phyloP scores from a whole-genome alignment of 2,888 invertebrate species.

The Hemistola chrysoprasaria region DNA sequence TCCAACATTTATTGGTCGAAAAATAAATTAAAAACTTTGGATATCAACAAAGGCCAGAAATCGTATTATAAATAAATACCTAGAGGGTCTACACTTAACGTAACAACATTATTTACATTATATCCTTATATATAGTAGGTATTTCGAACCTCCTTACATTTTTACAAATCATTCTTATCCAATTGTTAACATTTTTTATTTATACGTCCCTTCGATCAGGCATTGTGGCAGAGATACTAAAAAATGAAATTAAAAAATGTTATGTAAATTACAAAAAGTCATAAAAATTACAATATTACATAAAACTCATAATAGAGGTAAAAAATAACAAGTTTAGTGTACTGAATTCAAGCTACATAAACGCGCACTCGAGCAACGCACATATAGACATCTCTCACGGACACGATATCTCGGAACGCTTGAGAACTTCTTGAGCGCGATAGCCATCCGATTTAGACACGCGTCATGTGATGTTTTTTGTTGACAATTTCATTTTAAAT shows the following conservation, averaged over 20 bases:
- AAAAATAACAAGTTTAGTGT: too few relatives aligned
- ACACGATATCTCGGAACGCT: too few relatives aligned
- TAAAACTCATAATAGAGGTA: too few relatives aligned
- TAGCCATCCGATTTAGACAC: too few relatives aligned
- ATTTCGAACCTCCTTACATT: slow-evolving; percentile 41
- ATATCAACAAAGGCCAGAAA: slow-evolving; percentile 80
- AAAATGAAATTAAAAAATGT: not conserved
- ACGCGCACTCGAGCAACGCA: too few relatives aligned
- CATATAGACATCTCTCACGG: too few relatives aligned
- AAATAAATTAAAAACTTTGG: slow-evolving; percentile 83
- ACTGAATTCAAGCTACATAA: too few relatives aligned
- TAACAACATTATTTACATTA: slow-evolving; percentile 76
- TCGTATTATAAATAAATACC: slow-evolving; percentile 80
- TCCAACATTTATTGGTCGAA: slow-evolving; percentile 83
- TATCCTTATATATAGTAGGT: slow-evolving; percentile 37
- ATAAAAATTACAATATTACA: not conserved
- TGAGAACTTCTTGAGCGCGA: too few relatives aligned
- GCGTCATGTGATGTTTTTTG: too few relatives aligned
- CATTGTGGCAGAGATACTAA: slow-evolving; percentile 42
- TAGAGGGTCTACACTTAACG: slow-evolving; percentile 72
- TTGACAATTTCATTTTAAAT: too few relatives aligned
- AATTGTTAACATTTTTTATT: slow-evolving; percentile 54
- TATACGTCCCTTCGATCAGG: slow-evolving; percentile 53
- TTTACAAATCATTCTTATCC: slow-evolving; percentile 50
- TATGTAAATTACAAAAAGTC: slow-evolving; percentile 9